phyloP scores from a whole-genome alignment of 2,113 vertebrate species.

The Phyllostomus hastatus region DNA sequence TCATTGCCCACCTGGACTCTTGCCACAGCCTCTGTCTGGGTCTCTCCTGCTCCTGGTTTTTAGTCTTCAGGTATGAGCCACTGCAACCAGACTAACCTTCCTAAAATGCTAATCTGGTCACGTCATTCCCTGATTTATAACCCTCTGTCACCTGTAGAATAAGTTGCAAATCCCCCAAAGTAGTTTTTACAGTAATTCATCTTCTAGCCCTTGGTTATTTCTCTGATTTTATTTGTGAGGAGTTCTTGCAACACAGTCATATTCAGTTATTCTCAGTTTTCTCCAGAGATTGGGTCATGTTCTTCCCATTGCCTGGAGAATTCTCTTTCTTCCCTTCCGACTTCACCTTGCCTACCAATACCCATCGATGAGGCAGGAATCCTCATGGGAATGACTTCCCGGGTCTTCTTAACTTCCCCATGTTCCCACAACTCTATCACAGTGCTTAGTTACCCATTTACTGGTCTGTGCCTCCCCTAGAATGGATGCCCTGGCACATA shows the following conservation, averaged over 20 bases:
- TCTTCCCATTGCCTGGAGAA: background rate
- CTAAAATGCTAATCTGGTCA: background rate
- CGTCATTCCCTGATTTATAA: background rate
- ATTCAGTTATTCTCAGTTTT: background rate
- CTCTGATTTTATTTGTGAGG: background rate
- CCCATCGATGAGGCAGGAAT: background rate
- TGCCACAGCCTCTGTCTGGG: too few species aligned
- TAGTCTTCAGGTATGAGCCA: background rate
- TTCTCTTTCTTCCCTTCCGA: background rate
- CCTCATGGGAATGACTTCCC: background rate
- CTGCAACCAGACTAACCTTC: background rate
- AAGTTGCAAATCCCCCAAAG: background rate
- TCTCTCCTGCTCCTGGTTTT: background rate
- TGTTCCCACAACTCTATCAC: accelerated
- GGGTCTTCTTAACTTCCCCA: background rate
- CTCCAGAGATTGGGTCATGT: background rate
- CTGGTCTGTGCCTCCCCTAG: background rate
- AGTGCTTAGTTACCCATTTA: background rate
- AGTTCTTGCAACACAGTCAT: accelerated
- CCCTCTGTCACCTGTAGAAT: background rate
- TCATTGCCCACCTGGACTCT: background rate
- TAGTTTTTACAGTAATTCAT: background rate
- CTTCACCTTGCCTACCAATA: background rate
- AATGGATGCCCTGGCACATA: background rate
- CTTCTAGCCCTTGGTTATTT: background rate